phyloP scores from a whole-genome alignment of 2,888 invertebrate species.

The Drosophila eohydei region DNA sequence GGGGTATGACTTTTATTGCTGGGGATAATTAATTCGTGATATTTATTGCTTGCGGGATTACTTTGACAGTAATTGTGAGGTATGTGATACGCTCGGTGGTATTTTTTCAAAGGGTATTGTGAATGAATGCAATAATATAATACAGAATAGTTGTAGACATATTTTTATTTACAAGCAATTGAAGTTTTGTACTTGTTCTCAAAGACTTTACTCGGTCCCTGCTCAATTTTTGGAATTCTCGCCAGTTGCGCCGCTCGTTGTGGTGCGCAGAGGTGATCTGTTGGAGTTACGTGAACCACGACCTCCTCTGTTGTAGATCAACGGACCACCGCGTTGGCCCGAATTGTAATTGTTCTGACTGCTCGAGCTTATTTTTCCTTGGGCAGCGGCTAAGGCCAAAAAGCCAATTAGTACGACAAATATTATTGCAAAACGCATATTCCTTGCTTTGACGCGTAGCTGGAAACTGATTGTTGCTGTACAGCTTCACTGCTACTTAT shows the following conservation, averaged over 20 bases:
- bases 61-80: neutral
- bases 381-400: conserved; percentile 15
- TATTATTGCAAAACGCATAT: conserved; percentile 28
- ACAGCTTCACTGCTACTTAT: neutral
- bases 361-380: neutral
- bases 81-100: neutral
- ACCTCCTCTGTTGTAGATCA: neutral
- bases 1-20: conserved; percentile 5
- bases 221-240: neutral
- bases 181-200: neutral
- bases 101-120: no score
- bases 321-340: neutral
- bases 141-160: neutral
- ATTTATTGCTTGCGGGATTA: conserved; percentile 41
- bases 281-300: neutral
- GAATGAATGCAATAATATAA: no score
- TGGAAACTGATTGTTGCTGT: conserved; percentile 3
- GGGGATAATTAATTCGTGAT: conserved; percentile 24
- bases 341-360: neutral
- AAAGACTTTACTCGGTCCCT: neutral
- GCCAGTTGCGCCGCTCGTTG: neutral
- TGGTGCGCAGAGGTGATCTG: neutral
- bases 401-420: conserved; percentile 15
- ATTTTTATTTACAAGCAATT: neutral
- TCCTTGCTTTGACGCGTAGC: neutral